Conservation (phyloP, 2,113 vertebrate species). For the Mus pahari region DNA sequence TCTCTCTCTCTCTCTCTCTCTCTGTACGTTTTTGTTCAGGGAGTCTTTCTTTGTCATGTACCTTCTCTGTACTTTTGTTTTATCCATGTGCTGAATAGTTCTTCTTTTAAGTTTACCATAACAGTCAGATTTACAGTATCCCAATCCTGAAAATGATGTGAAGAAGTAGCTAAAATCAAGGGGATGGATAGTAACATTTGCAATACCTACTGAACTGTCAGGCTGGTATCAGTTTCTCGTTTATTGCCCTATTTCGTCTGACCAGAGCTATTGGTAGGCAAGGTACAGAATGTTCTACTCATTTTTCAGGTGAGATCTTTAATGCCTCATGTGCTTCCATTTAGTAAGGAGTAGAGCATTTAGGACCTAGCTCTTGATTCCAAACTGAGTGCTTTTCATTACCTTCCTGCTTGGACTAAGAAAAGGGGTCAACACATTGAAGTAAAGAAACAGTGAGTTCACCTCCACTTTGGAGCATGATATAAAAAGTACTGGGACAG, state of each 20-base stretch:
- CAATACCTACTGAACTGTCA: background rate
- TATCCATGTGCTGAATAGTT: background rate
- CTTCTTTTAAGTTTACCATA: background rate
- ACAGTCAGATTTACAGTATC: background rate
- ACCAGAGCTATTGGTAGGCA: rapidly evolving
- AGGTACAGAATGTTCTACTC: background rate
- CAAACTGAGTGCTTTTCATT: background rate
- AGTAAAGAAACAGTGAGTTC: background rate
- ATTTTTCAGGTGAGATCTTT: background rate
- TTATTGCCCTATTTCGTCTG: background rate
- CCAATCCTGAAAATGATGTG: background rate
- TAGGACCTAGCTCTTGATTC: background rate
- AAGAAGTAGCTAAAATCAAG: background rate
- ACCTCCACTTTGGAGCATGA: rapidly evolving
- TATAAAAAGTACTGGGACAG: background rate
- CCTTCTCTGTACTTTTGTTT: background rate
- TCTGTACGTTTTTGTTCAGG: background rate
- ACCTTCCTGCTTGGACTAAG: background rate
- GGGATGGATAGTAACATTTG: background rate
- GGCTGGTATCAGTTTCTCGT: background rate
- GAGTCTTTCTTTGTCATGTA: slow-evolving; percentile 41
- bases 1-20: too few species aligned
- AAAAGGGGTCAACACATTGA: background rate
- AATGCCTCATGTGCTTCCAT: background rate
- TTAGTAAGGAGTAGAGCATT: background rate